Evolutionary conservation across 92 coral and sea anemone genomes (phyloP), one percentile per base, ranked within the genome.

Genomic region (Meandrina meandrites): DNA sequence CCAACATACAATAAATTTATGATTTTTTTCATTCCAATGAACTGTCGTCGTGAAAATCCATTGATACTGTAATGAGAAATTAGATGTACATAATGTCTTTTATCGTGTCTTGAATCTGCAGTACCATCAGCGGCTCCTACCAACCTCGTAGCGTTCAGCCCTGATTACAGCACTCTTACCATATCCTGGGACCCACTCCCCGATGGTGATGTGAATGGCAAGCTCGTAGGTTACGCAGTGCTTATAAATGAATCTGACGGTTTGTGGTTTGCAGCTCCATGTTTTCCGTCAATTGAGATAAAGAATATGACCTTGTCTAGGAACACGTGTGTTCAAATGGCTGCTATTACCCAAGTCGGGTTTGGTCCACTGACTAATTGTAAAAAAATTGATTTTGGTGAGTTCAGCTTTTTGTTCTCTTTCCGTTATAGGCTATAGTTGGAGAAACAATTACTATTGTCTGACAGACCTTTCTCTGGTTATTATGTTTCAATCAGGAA

Each of bases 121-220:
- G 98, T 84, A 9, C 98, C 98, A 53, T 89, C 80, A 19, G 79
- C 58, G 48, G 86, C 88, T 31, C 96, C 96, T 6, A 31, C 64
- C 31, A 48, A 73, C 40, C n/a, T 86, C 42, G 54, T 84, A 9
- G 90, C 85, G 19, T 83, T 69, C 74, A 90, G 84, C 75, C 2
- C 80, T 69, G 90, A 90, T 70, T 75, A 80, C 14, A 71, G 85
- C 30, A 88, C 88, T 53, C 79, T 93, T 1, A 51, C 34, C 3
- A 40, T 94, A 37, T 51, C 89, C 53, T 92, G 95, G 98, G 80
- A 35, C 48, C 71, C 80, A 74, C 91, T 92, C 22, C 85, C 92
- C 1, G 22, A 58, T 1, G 53, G 58, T 1, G 71, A 79, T 36
- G 36, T 83, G 2, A 86, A 90, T 80, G 94, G 96, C 35, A 19